These are phyloP conservation scores for Habropoda laboriosa DNA, from an alignment of 1,140 invertebrate genomes.

Conservation along the genomic window DNA sequence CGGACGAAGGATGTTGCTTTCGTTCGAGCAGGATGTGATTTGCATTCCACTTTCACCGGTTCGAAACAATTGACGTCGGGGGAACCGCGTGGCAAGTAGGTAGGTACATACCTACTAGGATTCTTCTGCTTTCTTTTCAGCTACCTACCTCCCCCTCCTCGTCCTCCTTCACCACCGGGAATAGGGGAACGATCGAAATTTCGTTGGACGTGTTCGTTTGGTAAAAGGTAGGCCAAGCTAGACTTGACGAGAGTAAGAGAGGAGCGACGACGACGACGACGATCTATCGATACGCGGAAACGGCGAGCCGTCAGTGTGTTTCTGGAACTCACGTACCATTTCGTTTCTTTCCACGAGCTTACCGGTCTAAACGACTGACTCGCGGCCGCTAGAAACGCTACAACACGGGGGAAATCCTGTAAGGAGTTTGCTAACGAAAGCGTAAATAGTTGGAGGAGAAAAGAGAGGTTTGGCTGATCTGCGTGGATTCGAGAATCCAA, in stretches of 20 bases:
- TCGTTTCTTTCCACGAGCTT: conserved; percentile 52
- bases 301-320: conserved; percentile 70
- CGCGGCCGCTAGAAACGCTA: too few relatives aligned
- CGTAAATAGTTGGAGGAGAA: conserved; percentile 17
- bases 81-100: too few relatives aligned
- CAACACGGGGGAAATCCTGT: too few relatives aligned
- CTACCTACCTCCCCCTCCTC: too few relatives aligned
- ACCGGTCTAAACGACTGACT: conserved; percentile 35
- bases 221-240: too few relatives aligned
- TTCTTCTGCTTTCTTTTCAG: too few relatives aligned
- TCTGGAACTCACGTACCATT: conserved; percentile 74
- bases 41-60: conserved; percentile 35
- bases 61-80: neutral
- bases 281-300: conserved; percentile 67
- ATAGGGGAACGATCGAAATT: too few relatives aligned
- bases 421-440: neutral
- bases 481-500: conserved; percentile 63
- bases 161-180: too few relatives aligned
- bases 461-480: too few relatives aligned
- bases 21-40: conserved; percentile 29
- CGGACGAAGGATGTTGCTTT: neutral
- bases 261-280: conserved; percentile 46
- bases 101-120: too few relatives aligned
- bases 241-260: conserved; percentile 45
- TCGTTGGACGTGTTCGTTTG: too few relatives aligned